phyloP scores from a whole-genome alignment of 2,113 vertebrate genomes.

The Antigone vipio region DNA sequence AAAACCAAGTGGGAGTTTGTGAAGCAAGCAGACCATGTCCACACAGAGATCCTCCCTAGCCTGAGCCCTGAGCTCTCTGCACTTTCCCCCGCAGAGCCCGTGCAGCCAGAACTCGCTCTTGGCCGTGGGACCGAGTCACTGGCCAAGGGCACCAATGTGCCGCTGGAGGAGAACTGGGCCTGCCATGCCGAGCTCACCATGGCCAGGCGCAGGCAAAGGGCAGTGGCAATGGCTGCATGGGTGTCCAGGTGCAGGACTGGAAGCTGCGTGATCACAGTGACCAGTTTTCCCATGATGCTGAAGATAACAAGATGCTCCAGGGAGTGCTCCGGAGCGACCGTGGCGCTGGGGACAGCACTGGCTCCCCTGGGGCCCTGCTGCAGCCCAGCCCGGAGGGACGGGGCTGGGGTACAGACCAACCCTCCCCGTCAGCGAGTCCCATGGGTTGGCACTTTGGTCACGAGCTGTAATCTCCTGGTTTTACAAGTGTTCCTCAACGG shows the following conservation, averaged over 20 bases:
- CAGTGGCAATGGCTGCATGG: accelerated
- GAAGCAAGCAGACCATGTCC: background rate
- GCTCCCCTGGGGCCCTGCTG: background rate
- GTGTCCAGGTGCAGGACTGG: background rate
- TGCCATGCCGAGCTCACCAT: accelerated
- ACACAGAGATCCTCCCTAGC: background rate
- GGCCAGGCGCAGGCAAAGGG: background rate
- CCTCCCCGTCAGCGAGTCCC: background rate
- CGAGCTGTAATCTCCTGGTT: background rate
- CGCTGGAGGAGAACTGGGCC: background rate
- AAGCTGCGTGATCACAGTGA: background rate
- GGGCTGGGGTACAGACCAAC: background rate
- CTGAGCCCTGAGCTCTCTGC: too few species aligned
- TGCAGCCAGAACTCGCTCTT: accelerated
- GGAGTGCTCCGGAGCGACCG: background rate
- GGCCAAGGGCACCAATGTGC: accelerated
- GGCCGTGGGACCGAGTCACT: accelerated
- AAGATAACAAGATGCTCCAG: accelerated
- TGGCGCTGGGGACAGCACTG: too few species aligned
- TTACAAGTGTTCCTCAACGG: accelerated
- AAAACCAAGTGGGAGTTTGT: background rate
- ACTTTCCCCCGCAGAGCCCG: accelerated
- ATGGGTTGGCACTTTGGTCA: background rate
- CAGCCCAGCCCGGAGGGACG: too few species aligned
- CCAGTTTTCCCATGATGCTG: accelerated